These are phyloP conservation scores for Spinibarbus caldwelli DNA, from an alignment of 2,797 vertebrate species.

Conservation along the genomic window DNA sequence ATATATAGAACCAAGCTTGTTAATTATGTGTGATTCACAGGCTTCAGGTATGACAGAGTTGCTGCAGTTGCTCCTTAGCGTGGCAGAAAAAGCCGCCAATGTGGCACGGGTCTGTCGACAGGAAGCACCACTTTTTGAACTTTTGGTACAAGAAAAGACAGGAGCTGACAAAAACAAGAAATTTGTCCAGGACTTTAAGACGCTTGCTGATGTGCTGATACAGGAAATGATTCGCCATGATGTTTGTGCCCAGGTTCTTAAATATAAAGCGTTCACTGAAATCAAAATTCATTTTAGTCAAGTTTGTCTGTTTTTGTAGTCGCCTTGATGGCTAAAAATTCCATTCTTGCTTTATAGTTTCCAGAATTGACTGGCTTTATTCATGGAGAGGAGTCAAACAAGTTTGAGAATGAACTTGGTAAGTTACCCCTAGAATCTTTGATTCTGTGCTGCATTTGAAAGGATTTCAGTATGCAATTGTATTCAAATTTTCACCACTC, in stretches of 20 bases:
- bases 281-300: background rate
- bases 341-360: conserved; percentile 70
- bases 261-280: background rate
- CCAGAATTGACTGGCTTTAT: conserved; percentile 80
- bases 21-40: conserved; percentile 3
- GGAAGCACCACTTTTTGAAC: conserved; percentile 80
- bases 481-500: background rate
- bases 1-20: background rate
- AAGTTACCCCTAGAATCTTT: conserved; percentile 21
- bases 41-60: conserved; percentile 77
- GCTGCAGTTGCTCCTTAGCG: conserved; percentile 76
- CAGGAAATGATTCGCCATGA: conserved; percentile 86
- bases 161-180: conserved; percentile 85
- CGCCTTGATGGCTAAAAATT: conserved; percentile 16
- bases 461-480: background rate
- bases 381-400: conserved; percentile 84
- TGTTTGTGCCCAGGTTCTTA: conserved; percentile 73
- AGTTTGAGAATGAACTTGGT: conserved; percentile 85
- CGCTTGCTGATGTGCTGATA: conserved; percentile 83
- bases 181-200: conserved; percentile 85
- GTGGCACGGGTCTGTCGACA: conserved; percentile 83
- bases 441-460: background rate
- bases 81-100: conserved; percentile 82
- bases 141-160: conserved; percentile 83
- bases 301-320: background rate